A percentile compares a stretch with the other conserved stretches of the same genome.
phyloP scores from a whole-genome alignment of 2,113 vertebrate genomes.

The Malurus alboscapulatus region DNA sequence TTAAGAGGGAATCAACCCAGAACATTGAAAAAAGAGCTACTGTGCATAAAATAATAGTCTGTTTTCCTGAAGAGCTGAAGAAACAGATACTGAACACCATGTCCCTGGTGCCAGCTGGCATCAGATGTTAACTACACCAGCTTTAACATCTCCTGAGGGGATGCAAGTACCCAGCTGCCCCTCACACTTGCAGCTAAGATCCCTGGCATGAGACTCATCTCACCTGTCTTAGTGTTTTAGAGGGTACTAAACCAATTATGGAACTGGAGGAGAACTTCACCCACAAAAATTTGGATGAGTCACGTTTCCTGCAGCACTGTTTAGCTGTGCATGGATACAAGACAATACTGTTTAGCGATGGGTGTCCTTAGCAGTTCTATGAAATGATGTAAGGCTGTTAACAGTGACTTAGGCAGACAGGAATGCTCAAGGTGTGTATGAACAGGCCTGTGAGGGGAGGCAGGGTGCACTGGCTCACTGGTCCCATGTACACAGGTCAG shows the following conservation, averaged over 20 bases:
- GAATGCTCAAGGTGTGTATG: rapidly evolving
- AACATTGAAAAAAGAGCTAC: not conserved
- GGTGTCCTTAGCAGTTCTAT: not conserved
- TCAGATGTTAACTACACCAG: not conserved
- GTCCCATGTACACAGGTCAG: not conserved
- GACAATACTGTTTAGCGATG: not conserved
- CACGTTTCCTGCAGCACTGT: not conserved
- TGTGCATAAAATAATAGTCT: rapidly evolving
- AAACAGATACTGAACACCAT: not conserved
- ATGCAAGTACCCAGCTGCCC: not conserved
- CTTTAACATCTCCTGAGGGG: not conserved
- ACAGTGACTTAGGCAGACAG: not conserved
- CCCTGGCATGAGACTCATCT: not conserved
- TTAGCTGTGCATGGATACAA: not conserved
- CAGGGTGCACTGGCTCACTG: not conserved
- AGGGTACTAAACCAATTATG: not conserved
- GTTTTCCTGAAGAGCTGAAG: not conserved
- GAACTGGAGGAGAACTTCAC: not conserved
- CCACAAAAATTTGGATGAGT: not conserved
- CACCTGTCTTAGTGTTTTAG: not conserved
- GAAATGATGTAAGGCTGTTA: not conserved
- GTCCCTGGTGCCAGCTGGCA: not conserved
- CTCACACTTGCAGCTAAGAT: not conserved
- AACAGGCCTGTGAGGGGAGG: not conserved
- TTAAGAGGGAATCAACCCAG: not conserved